Evolutionary conservation across 2,113 vertebrate species (phyloP).

Genomic region (Ageneiosus marmoratus): DNA sequence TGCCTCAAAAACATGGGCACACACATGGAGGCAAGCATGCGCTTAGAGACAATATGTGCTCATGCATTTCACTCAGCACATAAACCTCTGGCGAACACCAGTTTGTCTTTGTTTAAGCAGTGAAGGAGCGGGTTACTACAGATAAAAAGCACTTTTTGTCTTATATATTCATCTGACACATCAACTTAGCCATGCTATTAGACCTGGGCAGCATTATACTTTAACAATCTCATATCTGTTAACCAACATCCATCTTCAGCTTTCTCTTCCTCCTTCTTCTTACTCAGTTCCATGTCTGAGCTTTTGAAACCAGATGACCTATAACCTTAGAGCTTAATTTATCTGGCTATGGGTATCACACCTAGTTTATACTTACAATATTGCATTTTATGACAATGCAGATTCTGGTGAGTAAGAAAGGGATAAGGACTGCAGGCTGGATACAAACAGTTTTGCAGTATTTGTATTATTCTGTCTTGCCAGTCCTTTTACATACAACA

Average conservation of each 20-base stretch:
- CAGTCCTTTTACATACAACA: slow-evolving; percentile 59
- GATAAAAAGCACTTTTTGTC: background rate
- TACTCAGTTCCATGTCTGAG: slow-evolving; percentile 14
- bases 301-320: slow-evolving; percentile 51
- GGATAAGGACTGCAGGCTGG: slow-evolving; percentile 15
- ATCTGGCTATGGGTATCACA: background rate
- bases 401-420: background rate
- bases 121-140: background rate
- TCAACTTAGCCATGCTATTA: background rate
- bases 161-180: background rate
- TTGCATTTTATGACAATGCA: slow-evolving; percentile 7
- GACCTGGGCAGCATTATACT: slow-evolving; percentile 12
- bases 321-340: slow-evolving; percentile 26
- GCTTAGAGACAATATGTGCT: background rate
- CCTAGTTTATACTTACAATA: slow-evolving; percentile 50
- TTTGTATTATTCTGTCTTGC: slow-evolving; percentile 57
- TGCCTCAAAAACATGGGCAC: slow-evolving; percentile 58
- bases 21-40: slow-evolving; percentile 11
- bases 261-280: slow-evolving; percentile 38
- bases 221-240: slow-evolving; percentile 55
- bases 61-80: slow-evolving; percentile 1
- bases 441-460: slow-evolving; percentile 52
- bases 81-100: background rate
- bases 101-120: background rate
- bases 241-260: slow-evolving; percentile 60